Conservation (phyloP, 2,113 vertebrate species). For the Zosterops hypoxanthus region DNA sequence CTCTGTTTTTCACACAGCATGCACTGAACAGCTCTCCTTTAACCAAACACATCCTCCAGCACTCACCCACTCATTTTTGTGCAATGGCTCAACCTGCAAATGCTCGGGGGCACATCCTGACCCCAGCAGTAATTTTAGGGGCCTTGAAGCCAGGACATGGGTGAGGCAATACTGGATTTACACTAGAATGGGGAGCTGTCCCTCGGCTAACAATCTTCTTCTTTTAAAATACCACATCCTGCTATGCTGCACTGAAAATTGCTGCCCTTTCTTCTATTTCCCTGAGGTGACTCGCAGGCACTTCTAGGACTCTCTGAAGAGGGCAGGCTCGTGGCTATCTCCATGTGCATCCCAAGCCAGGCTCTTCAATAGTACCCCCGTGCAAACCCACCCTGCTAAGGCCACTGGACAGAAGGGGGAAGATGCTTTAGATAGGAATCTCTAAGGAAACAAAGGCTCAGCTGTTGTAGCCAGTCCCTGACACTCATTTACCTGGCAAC, state of each 20-base stretch:
- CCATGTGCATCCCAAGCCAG: neutral
- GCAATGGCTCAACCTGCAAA: neutral
- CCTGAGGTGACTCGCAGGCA: rapidly evolving
- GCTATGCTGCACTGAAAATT: neutral
- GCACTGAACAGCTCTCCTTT: neutral
- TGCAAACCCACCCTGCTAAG: neutral
- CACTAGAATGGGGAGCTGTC: neutral
- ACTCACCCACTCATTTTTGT: neutral
- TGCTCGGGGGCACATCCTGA: neutral
- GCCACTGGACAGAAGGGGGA: neutral
- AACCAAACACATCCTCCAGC: neutral
- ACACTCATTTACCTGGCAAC: neutral
- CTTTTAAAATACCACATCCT: neutral
- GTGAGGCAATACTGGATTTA: neutral
- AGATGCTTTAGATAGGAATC: neutral
- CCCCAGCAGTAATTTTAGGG: neutral
- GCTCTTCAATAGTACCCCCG: rapidly evolving
- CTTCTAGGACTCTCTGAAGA: neutral
- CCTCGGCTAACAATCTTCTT: neutral
- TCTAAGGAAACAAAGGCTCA: neutral
- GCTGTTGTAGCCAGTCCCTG: neutral
- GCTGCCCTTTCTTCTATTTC: neutral
- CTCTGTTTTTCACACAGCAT: neutral
- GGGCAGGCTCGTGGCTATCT: rapidly evolving
- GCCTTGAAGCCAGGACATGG: neutral